Base-by-base conservation (phyloP, 1,140 invertebrate species). In the Zophobas atratus region DNA sequence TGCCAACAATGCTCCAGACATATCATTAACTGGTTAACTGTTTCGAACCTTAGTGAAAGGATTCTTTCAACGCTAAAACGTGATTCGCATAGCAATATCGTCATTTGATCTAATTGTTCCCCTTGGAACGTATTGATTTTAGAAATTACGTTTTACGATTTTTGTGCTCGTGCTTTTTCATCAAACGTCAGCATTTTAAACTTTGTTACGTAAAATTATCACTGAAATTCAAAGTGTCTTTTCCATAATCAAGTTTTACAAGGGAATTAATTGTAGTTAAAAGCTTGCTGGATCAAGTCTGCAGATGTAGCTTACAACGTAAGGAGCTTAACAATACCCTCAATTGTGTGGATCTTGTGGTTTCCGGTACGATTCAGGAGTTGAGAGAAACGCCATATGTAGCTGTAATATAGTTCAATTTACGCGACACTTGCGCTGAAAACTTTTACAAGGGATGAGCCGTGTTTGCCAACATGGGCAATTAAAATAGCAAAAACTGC, bases 311-410 rank as follows among this genome's bases (percentile, higher is more conserved):
- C 77, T 41, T 71, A 80, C 38, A 60, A 75, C 78, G 77, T 82
- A 82, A 82, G 81, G 75, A 81, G 81, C 80, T 82, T 80, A 82
- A 81, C 80, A 82, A 81, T 81, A 77, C 75, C 80, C 80, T 78
- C 80, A 75, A 82, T 82, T 82, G 81, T 82, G 80, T 81, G 80
- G 71, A 81, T 81, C 77, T 80, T 79, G 81, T 55, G 80, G 81
- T 76, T 82, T 80, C 80, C 81, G 56, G 63, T 73, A 38, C 60
- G 43, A 70, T 56, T 78, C 57, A 75, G 60, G 67, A 77, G 39
- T 75, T 70, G 48, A 49, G 70, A 78, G 63, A 46, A 56, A 70
- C 70, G 60, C 71, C 79, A 75, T 80, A 80, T 75, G 79, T 75
- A 80, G 57, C 60, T 33, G 60, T 67, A 67, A 67, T 57, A 72